These are phyloP conservation scores for Lathamus discolor DNA, from an alignment of 2,113 vertebrate species.

Conservation along the genomic window DNA sequence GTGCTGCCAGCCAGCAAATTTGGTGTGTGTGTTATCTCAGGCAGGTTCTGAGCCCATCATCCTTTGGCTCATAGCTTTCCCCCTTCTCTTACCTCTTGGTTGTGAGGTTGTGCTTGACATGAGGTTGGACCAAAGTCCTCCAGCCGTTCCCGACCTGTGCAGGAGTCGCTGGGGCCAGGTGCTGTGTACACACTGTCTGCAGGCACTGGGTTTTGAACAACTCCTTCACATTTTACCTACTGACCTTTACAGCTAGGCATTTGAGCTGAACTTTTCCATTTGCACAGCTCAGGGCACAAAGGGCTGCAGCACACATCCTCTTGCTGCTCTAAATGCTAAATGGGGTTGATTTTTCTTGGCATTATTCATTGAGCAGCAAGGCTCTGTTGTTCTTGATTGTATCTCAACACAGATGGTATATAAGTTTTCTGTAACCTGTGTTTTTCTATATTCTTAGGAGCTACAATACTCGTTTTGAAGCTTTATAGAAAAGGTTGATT, in stretches of 20 bases:
- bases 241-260: slow-evolving; percentile 33
- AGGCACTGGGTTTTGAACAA: background rate
- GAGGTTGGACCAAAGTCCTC: slow-evolving; percentile 9
- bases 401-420: background rate
- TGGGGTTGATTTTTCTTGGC: background rate
- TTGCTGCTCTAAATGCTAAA: accelerated
- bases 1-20: background rate
- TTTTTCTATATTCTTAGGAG: background rate
- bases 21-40: background rate
- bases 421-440: background rate
- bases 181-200: background rate
- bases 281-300: background rate
- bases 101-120: background rate
- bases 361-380: background rate
- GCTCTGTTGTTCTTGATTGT: background rate
- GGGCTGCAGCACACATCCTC: background rate
- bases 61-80: background rate
- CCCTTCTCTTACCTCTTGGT: background rate
- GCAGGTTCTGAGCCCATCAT: background rate
- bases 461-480: background rate
- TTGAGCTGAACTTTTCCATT: background rate
- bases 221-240: background rate
- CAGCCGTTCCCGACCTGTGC: accelerated
- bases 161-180: background rate
- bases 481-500: background rate